Evolutionary conservation across 2,888 invertebrate species (phyloP).

Genomic region (Crossocerus cetratus): DNA sequence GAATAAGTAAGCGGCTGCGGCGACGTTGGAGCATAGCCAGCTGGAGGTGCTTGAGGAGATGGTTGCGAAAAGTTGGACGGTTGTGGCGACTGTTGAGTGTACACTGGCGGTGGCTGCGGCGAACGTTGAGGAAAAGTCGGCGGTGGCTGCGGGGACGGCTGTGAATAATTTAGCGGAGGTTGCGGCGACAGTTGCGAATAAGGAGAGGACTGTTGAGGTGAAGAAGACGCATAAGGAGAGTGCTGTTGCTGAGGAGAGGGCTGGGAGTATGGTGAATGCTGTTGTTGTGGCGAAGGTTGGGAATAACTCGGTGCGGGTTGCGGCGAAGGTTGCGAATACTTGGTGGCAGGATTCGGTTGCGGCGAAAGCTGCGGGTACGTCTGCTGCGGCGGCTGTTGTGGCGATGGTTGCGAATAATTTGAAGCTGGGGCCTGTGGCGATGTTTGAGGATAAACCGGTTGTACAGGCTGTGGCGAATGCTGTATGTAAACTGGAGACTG

Average conservation of each 20-base stretch:
- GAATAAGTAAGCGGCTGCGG: conserved; percentile 66
- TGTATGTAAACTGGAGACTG: conserved; percentile 64
- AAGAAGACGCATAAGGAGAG: conserved; percentile 71
- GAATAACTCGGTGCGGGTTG: conserved; percentile 60
- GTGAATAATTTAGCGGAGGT: conserved; percentile 48
- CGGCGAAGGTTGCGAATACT: conserved; percentile 58
- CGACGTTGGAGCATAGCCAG: conserved; percentile 71
- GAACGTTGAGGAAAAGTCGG: conserved; percentile 62
- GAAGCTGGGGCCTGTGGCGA: conserved; percentile 67
- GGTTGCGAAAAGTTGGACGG: conserved; percentile 74
- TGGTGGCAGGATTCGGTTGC: conserved; percentile 58
- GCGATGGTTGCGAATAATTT: conserved; percentile 58
- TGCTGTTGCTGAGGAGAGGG: conserved; percentile 56
- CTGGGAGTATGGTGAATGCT: conserved; percentile 59
- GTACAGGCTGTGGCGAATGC: conserved; percentile 64
- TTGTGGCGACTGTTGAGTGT: conserved; percentile 70
- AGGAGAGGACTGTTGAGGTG: conserved; percentile 67
- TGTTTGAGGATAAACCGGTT: conserved; percentile 71
- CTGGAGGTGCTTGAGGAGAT: conserved; percentile 56
- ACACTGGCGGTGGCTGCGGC: conserved; percentile 68
- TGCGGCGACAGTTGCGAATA: conserved; percentile 66
- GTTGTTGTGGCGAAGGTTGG: conserved; percentile 70
- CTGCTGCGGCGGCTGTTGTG: conserved; percentile 44
- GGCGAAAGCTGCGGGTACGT: conserved; percentile 36
- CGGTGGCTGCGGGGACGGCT: conserved; percentile 54